Evolutionary conservation across 2,888 invertebrate genomes (phyloP).

Genomic region (Chrysotoxum bicinctum): DNA sequence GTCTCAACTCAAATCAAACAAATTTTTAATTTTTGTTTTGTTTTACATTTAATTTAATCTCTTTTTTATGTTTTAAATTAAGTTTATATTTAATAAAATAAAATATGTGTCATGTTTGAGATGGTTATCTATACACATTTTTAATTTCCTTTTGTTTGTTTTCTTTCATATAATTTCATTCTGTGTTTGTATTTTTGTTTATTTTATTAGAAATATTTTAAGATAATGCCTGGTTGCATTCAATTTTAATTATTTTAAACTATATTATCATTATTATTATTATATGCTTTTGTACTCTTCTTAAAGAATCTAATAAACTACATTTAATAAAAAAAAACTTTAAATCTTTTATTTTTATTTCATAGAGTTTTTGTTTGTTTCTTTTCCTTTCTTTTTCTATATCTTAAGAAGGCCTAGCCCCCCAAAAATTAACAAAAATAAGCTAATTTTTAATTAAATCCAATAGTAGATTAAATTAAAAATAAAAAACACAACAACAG

Average conservation of each 20-base stretch:
- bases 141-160: not conserved
- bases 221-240: slow-evolving; percentile 47
- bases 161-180: not conserved
- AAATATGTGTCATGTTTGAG: slow-evolving; percentile 40
- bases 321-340: slow-evolving; percentile 13
- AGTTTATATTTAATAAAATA: not conserved
- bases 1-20: not conserved
- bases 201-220: slow-evolving; percentile 24
- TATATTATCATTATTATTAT: slow-evolving; percentile 27
- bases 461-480: slow-evolving; percentile 56
- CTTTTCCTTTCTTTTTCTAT: not conserved
- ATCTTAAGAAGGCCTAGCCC: slow-evolving; percentile 17
- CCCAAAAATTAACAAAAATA: not conserved
- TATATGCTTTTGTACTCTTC: slow-evolving; percentile 57
- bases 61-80: slow-evolving; percentile 22
- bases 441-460: slow-evolving; percentile 46
- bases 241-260: slow-evolving; percentile 33
- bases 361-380: not conserved
- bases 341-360: slow-evolving; percentile 20
- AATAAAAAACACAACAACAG: slow-evolving; percentile 8
- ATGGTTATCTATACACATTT: slow-evolving; percentile 18
- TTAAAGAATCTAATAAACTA: slow-evolving; percentile 49
- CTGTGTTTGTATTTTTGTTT: not conserved
- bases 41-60: not conserved
- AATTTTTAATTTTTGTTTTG: not conserved